Percentiles rank a stretch among this genome's conserved stretches.
phyloP scores from a whole-genome alignment of 2,113 vertebrate genomes.

The Thinocorus orbignyianus region DNA sequence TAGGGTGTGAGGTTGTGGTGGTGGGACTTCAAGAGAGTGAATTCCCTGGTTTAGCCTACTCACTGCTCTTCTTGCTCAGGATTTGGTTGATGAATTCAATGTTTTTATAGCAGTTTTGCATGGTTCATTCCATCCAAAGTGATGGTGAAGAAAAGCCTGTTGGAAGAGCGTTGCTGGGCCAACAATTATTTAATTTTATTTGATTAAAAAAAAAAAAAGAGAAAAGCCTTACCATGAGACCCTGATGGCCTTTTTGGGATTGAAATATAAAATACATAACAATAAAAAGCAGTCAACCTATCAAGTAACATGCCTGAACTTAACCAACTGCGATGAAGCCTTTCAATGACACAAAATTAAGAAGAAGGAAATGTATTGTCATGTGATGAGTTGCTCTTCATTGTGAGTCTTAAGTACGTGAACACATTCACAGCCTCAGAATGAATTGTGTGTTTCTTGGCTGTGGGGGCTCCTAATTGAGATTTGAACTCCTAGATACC shows the following conservation, averaged over 20 bases:
- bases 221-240: background rate
- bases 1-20: background rate
- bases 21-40: background rate
- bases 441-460: background rate
- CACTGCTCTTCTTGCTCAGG: background rate
- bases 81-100: background rate
- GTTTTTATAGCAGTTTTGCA: background rate
- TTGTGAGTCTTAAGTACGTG: background rate
- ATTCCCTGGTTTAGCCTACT: background rate
- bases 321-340: background rate
- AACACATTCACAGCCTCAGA: background rate
- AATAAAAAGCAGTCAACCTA: background rate
- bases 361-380: background rate
- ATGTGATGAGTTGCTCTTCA: background rate
- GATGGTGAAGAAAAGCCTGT: background rate
- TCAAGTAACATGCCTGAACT: background rate
- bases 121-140: background rate
- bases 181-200: background rate
- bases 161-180: background rate
- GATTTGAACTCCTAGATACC: constrained; percentile 5
- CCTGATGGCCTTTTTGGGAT: background rate
- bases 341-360: constrained; percentile 26
- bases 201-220: background rate
- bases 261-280: constrained; percentile 1
- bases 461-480: constrained; percentile 27